Percentiles rank a stretch among this genome's conserved stretches.
Evolutionary conservation across 2,113 vertebrate genomes (phyloP).

Genomic region (Monopterus albus): DNA sequence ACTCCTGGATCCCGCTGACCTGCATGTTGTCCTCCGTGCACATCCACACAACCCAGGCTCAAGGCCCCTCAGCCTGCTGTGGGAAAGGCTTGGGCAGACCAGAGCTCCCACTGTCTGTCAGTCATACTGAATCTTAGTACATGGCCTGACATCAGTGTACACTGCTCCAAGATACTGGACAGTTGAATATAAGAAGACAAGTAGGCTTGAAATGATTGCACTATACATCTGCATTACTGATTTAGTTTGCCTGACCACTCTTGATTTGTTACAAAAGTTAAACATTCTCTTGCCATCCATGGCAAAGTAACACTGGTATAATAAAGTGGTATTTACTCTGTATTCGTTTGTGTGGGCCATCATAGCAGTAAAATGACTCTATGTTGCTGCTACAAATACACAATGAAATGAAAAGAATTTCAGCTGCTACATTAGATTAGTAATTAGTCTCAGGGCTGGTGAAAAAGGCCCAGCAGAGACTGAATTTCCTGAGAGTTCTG

Average conservation of each 20-base stretch:
- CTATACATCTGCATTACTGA: slow-evolving; percentile 16
- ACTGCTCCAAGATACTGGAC: slow-evolving; percentile 19
- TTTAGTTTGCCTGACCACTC: slow-evolving; percentile 36
- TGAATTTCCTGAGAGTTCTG: too few species aligned
- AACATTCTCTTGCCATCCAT: slow-evolving; percentile 27
- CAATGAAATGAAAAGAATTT: slow-evolving; percentile 1
- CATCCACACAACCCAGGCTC: slow-evolving; percentile 58
- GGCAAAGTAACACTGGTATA: slow-evolving; percentile 27
- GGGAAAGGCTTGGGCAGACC: slow-evolving; percentile 49
- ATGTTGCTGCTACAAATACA: slow-evolving; percentile 5
- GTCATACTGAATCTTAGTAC: slow-evolving; percentile 29
- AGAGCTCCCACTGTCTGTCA: slow-evolving; percentile 28
- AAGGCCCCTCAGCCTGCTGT: slow-evolving; percentile 37
- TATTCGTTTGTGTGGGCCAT: slow-evolving; percentile 17
- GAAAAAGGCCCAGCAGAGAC: too few species aligned
- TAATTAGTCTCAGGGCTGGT: too few species aligned
- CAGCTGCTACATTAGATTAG: too few species aligned
- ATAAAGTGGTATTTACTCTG: slow-evolving; percentile 19
- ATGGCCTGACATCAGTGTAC: slow-evolving; percentile 40
- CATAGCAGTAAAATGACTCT: slow-evolving; percentile 2
- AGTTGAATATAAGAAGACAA: slow-evolving; percentile 39
- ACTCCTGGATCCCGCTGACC: slow-evolving; percentile 79
- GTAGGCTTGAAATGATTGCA: slow-evolving; percentile 42
- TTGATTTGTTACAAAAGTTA: slow-evolving; percentile 30
- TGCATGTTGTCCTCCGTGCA: slow-evolving; percentile 78